Base-by-base conservation (phyloP, 2,888 invertebrate species). In the Ochropleura plecta region DNA sequence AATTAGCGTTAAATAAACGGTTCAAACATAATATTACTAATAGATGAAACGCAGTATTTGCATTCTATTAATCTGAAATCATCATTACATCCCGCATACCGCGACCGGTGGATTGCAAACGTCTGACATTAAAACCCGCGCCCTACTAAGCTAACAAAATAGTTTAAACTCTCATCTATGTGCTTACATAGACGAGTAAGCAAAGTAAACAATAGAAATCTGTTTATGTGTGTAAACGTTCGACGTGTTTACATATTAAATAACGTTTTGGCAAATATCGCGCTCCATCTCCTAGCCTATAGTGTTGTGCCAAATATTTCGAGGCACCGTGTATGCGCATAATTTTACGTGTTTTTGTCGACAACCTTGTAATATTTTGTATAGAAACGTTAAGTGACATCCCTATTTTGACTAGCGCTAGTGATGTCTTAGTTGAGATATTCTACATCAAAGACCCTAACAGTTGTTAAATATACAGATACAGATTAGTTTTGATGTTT, bases 301-400 rank as follows among this genome's bases (percentile, higher is more conserved):
- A 80, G 86, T 85, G 76, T 73, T 85, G 86, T 84, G 88, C 90
- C 91, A 91, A 92, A 93, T 91, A 92, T 91, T 85, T 79, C 85
- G 76, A 73, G 83, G 83, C 70, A 72, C 83, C 94, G 93, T 93
- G 94, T 92, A 90, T 92, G 91, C 90, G 93, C 94, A 94, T 91
- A 90, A 90, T 86, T 84, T 84, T 82, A 86, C 87, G 87, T 88
- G 83, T 85, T 87, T 81, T 81, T 81, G 85, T 78, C 49, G 73
- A 72, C 67, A 77, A 51, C 73, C 65, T 44, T 68, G 74, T 55
- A 53, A 74, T 63, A 64, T 63, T 68, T 77, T 76, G 46, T 74
- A 70, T 71, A 78, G 70, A 76, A 66, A 76, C 73, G 62, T 69
- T 63, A 66, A 78, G 70, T 76, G 73, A 86, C 73, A 78, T 55